Evolutionary conservation across 2,113 vertebrate genomes (phyloP).

Genomic region (Fregetta grallaria): DNA sequence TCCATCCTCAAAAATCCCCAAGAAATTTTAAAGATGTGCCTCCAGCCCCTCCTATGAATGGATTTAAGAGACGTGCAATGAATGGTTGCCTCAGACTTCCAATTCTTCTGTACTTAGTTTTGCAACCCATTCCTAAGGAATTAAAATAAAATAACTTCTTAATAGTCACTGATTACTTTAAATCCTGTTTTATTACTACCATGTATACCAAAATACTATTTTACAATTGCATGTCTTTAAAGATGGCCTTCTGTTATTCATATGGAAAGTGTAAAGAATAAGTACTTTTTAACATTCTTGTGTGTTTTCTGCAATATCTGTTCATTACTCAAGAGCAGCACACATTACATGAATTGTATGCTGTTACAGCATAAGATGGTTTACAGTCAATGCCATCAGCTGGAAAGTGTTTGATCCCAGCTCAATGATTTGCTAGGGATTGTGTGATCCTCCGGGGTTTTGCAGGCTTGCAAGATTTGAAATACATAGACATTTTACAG

Average conservation of each 20-base stretch:
- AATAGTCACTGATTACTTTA: neutral
- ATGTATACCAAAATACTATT: neutral
- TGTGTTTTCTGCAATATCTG: neutral
- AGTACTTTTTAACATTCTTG: neutral
- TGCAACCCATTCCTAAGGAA: neutral
- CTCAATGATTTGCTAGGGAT: neutral
- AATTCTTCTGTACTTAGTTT: neutral
- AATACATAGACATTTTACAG: neutral
- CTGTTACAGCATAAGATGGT: neutral
- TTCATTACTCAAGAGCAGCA: neutral
- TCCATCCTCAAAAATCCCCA: neutral
- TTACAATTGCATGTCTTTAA: neutral
- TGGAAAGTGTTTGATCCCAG: neutral
- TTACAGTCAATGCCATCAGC: neutral
- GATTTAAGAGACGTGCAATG: neutral
- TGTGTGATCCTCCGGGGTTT: neutral
- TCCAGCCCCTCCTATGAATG: neutral
- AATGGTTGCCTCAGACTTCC: neutral
- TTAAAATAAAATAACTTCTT: neutral
- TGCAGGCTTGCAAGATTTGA: neutral
- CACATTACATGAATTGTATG: neutral
- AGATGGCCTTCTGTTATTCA: neutral
- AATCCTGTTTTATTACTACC: neutral
- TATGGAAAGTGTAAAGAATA: neutral
- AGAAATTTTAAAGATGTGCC: neutral